Percentiles rank a stretch among this genome's conserved stretches.
phyloP scores from a whole-genome alignment of 2,113 vertebrate genomes.

The Dryoscopus gambensis region DNA sequence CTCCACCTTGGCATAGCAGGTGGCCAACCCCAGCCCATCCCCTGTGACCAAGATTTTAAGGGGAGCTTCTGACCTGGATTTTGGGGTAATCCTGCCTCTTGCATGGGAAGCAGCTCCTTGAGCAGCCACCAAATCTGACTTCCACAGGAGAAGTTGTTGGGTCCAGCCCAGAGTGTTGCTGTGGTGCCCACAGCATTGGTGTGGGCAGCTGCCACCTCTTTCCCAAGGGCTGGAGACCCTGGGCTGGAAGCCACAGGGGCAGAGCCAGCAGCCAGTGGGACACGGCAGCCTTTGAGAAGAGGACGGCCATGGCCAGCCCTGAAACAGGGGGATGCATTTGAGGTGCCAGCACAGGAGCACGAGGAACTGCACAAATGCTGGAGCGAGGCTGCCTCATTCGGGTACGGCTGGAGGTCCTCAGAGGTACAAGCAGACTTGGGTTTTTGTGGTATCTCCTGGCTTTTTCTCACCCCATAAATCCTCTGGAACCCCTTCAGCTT shows the following conservation, averaged over 20 bases:
- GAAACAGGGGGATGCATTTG: background rate
- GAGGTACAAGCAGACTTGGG: background rate
- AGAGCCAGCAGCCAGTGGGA: background rate
- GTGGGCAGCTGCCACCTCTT: background rate
- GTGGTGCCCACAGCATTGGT: background rate
- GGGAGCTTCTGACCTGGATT: background rate
- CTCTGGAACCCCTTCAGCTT: background rate
- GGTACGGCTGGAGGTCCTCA: background rate
- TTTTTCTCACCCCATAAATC: background rate
- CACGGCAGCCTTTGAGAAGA: background rate
- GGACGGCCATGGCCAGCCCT: background rate
- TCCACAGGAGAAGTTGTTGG: background rate
- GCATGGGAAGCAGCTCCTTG: background rate
- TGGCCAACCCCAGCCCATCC: background rate
- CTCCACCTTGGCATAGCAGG: background rate
- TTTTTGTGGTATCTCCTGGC: background rate
- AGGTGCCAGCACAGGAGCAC: background rate
- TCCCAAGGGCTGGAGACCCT: background rate
- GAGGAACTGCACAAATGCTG: rapidly evolving
- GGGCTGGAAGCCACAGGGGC: background rate
- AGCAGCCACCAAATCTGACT: background rate
- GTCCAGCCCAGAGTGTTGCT: background rate
- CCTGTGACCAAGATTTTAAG: background rate
- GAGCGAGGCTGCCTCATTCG: rapidly evolving
- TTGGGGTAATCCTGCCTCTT: background rate